Evolutionary conservation across 1,140 invertebrate genomes (phyloP), one percentile per base, ranked within the genome.

Genomic region (Zophobas atratus): DNA sequence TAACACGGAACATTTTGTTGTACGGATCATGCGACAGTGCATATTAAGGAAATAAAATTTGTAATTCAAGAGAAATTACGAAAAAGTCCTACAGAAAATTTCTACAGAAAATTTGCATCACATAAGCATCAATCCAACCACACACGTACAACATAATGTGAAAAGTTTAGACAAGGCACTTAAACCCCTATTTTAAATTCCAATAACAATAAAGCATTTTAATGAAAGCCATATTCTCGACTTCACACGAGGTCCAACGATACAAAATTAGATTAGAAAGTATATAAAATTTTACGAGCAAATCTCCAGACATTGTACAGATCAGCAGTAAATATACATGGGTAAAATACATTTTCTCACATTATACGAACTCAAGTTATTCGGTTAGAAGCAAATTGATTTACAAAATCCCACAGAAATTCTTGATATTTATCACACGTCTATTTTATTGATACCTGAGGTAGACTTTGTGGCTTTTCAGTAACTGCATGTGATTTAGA

Each of bases 171-270:
- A 51, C 20, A 4, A 20, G 39, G 60, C 20, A 32, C 38, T 67
- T 67, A 36, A 39, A 8, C 36, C 36, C 6, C 56, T 39, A 51
- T 72, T 72, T 72, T 53, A 51, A 55, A 53, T 51, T 72, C 8
- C 71, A 73, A 39, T 73, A 73, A 73, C 49, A 55, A 73, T 73
- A 73, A 73, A 73, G 71, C 36, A 73, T 55, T 73, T 56, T 73
- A 73, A 73, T 39, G 71, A 73, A 32, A 36, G 49, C 32, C 71
- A 55, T 73, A 73, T 53, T 55, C 49, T 53, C 49, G 2, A n/a
- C 35, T 46, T 20, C 4, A 41, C 20, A 32, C 36, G 41, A 49
- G 34, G 34, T 35, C 48, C 36, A 39, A 73, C 55, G 55, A 43
- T 73, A 53, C 38, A 20, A 36, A 73, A 73, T 73, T 55, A 55